Conservation (phyloP, 2,797 vertebrate genomes). For the Malurus splendens region DNA sequence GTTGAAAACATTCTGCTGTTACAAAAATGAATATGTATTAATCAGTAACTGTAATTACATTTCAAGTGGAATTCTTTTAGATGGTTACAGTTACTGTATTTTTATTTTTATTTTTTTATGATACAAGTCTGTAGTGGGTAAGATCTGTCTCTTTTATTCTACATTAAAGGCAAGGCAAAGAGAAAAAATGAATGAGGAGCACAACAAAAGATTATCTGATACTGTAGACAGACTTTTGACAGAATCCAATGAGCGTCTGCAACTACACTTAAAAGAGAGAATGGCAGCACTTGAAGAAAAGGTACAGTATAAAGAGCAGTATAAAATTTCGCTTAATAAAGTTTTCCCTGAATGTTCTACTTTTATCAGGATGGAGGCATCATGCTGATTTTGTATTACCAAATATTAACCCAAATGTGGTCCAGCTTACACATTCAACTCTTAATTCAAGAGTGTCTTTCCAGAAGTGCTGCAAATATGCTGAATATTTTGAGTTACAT, state of each 20-base stretch:
- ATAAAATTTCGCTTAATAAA: background rate
- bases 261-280: constrained; percentile 95
- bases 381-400: background rate
- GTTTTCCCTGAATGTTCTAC: background rate
- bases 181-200: constrained; percentile 99
- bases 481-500: background rate
- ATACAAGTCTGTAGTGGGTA: background rate
- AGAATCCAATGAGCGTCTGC: constrained; percentile 94
- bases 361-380: background rate
- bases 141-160: constrained; percentile 2
- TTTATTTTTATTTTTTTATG: background rate
- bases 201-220: constrained; percentile 96
- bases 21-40: background rate
- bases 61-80: background rate
- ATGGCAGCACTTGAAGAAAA: constrained; percentile 97
- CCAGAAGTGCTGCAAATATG: background rate
- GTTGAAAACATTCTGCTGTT: background rate
- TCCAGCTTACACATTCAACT: background rate
- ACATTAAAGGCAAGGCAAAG: constrained; percentile 89
- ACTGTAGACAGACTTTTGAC: constrained; percentile 95
- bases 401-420: background rate
- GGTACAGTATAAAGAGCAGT: constrained; percentile 66
- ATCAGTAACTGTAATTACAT: background rate
- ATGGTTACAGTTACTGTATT: background rate
- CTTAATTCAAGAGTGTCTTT: background rate